These are phyloP conservation scores for Apotomis capreana DNA, from an alignment of 2,888 invertebrate species.

Conservation along the genomic window DNA sequence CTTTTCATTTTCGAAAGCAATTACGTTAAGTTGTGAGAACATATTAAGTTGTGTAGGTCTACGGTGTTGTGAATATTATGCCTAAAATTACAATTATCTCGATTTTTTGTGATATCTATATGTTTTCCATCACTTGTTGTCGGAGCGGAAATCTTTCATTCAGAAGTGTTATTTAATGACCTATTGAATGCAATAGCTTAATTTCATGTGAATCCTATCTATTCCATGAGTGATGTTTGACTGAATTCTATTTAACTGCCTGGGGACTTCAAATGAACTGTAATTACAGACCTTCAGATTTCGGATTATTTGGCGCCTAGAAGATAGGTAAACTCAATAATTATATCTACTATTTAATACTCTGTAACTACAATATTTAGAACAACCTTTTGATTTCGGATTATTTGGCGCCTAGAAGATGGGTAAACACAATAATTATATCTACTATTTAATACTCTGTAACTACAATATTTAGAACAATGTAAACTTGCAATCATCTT, in stretches of 20 bases:
- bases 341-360: background rate
- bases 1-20: conserved; percentile 33
- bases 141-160: background rate
- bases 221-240: background rate
- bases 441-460: background rate
- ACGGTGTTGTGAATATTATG: background rate
- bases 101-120: background rate
- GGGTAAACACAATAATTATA: background rate
- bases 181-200: background rate
- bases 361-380: background rate
- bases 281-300: background rate
- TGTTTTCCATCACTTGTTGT: conserved; percentile 7
- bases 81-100: background rate
- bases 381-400: background rate
- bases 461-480: background rate
- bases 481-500: too few species aligned
- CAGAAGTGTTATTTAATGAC: background rate
- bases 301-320: background rate
- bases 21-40: conserved; percentile 26
- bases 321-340: background rate
- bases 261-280: background rate
- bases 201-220: background rate
- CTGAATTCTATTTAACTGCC: background rate
- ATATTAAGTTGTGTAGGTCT: conserved; percentile 7
- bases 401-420: background rate